Conservation (phyloP, 2,888 invertebrate genomes). For the Aporophyla lueneburgensis region DNA sequence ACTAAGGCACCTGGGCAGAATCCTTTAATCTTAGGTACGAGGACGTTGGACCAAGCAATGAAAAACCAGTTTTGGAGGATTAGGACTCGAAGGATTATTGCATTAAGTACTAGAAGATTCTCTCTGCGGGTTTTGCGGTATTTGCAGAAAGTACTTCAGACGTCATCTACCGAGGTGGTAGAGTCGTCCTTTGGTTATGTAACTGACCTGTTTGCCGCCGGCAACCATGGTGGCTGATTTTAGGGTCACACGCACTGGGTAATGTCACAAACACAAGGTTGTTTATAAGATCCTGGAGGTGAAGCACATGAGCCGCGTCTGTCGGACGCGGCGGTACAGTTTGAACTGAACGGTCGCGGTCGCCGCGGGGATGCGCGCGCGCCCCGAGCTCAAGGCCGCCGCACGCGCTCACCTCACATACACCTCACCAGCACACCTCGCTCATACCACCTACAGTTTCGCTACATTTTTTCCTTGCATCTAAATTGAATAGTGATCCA, state of each 20-base stretch:
- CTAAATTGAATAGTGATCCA: conserved; percentile 79
- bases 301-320: conserved; percentile 86
- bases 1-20: conserved; percentile 20
- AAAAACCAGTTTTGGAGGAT: conserved; percentile 8
- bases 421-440: conserved; percentile 65
- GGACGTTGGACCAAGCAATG: conserved; percentile 8
- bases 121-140: conserved; percentile 37
- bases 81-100: conserved; percentile 1
- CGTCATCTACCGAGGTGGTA: conserved; percentile 51
- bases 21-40: conserved; percentile 13
- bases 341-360: conserved; percentile 85
- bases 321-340: conserved; percentile 88
- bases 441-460: conserved; percentile 68
- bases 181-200: conserved; percentile 69
- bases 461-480: conserved; percentile 73
- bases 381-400: conserved; percentile 78
- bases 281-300: conserved; percentile 60
- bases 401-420: conserved; percentile 61
- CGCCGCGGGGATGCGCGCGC: conserved; percentile 77
- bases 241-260: conserved; percentile 80
- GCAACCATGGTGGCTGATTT: conserved; percentile 87
- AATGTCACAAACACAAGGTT: conserved; percentile 79
- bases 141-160: conserved; percentile 35
- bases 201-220: conserved; percentile 90
- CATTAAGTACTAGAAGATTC: conserved; percentile 34